Evolutionary conservation across 2,113 vertebrate genomes (phyloP).

Genomic region (Epinephelus lanceolatus): DNA sequence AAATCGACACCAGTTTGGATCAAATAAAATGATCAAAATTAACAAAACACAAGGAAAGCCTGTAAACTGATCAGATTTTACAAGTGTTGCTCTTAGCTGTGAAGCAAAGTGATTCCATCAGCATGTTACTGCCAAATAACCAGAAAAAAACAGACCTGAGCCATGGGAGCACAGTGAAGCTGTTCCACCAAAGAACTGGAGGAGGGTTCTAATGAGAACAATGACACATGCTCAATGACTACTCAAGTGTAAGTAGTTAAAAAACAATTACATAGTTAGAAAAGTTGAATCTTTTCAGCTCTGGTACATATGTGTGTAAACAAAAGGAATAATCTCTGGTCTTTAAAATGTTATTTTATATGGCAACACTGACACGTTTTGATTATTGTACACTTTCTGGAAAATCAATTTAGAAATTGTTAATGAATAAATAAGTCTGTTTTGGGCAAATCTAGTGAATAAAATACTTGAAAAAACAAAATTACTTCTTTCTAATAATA

Average conservation of each 20-base stretch:
- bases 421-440: not conserved
- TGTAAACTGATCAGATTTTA: not conserved
- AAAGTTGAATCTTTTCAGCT: not conserved
- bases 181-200: not conserved
- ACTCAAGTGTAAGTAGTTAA: not conserved
- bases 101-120: not conserved
- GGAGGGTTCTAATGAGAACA: not conserved
- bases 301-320: not conserved
- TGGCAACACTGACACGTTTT: not conserved
- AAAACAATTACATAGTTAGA: not conserved
- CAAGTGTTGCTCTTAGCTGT: not conserved
- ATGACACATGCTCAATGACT: not conserved
- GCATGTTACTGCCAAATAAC: slow-evolving; percentile 29
- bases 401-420: not conserved
- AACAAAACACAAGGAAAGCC: not conserved
- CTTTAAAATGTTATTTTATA: not conserved
- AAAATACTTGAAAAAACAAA: not conserved
- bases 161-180: not conserved
- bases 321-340: not conserved
- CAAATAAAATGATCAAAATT: not conserved
- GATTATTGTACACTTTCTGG: not conserved
- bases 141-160: not conserved
- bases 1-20: not conserved
- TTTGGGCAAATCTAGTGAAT: not conserved
- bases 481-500: not conserved